Percentiles rank a stretch among this genome's conserved stretches.
phyloP scores from a whole-genome alignment of 2,888 invertebrate genomes.

The Callinectes sapidus region DNA sequence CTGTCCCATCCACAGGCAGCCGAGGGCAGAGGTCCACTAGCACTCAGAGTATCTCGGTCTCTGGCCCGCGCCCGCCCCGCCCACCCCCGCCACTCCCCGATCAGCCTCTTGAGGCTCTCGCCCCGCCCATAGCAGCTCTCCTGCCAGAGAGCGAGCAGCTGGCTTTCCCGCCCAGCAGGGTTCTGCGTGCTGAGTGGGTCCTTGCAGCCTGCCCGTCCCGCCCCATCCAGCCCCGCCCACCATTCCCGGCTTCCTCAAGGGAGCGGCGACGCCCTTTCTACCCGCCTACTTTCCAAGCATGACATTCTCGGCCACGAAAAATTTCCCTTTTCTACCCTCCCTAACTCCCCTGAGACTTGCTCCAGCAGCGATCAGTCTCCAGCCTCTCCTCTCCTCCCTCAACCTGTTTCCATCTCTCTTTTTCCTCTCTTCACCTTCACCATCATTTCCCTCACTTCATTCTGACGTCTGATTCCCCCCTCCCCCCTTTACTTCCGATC shows the following conservation, averaged over 20 bases:
- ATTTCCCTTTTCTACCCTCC: not conserved
- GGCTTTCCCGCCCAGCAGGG: slow-evolving; percentile 25
- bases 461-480: not conserved
- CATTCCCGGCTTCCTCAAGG: not conserved
- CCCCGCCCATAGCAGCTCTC: slow-evolving; percentile 30
- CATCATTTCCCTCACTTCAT: slow-evolving; percentile 1
- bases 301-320: not conserved
- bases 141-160: slow-evolving; percentile 11
- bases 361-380: not conserved
- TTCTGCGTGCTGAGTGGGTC: not conserved
- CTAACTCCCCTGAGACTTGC: slow-evolving; percentile 7
- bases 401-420: not conserved
- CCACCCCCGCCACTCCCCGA: slow-evolving; percentile 29
- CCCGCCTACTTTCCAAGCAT: not conserved
- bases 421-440: slow-evolving; percentile 2
- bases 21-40: slow-evolving; percentile 44
- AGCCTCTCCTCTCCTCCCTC: not conserved
- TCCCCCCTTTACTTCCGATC: not conserved
- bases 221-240: slow-evolving; percentile 4
- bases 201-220: slow-evolving; percentile 17
- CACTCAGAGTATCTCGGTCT: not conserved
- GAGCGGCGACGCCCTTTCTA: slow-evolving; percentile 17
- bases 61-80: slow-evolving; percentile 47
- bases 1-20: slow-evolving; percentile 63
- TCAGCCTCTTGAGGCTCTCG: not conserved